phyloP scores from a whole-genome alignment of 2,888 invertebrate genomes.

The Meiosimyza decipiens region DNA sequence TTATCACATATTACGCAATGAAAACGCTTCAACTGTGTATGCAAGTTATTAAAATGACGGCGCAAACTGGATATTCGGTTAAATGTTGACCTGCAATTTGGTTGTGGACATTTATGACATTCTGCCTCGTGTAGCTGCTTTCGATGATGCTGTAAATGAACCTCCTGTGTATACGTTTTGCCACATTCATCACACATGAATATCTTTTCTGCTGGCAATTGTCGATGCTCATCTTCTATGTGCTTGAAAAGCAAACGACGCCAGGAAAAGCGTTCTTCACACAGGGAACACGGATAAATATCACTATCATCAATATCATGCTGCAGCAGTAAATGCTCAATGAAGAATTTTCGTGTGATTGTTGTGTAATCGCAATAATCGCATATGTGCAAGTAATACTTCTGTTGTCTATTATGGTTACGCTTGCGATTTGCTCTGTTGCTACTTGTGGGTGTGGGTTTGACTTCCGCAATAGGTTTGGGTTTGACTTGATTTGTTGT shows the following conservation, averaged over 20 bases:
- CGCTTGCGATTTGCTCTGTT: too few relatives aligned
- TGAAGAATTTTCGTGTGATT: constrained; percentile 29
- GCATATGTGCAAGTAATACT: constrained; percentile 12
- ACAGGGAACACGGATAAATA: constrained; percentile 35
- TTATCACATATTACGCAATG: constrained; percentile 37
- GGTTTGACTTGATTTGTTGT: too few relatives aligned
- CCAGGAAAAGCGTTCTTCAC: constrained; percentile 37
- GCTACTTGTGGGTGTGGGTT: too few relatives aligned
- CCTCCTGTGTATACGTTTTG: constrained; percentile 30
- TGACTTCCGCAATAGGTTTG: too few relatives aligned
- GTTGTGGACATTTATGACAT: constrained; percentile 38
- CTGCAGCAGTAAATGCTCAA: constrained; percentile 29
- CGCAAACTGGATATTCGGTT: constrained; percentile 38
- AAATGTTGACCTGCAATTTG: constrained; percentile 36
- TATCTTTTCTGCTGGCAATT: constrained; percentile 35
- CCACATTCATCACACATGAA: constrained; percentile 39
- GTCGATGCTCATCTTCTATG: constrained; percentile 35
- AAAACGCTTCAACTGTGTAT: constrained; percentile 31
- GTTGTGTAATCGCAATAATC: constrained; percentile 36
- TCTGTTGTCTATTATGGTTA: too few relatives aligned
- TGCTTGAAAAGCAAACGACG: constrained; percentile 38
- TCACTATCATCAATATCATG: constrained; percentile 38
- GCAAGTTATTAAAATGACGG: constrained; percentile 34
- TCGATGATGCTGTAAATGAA: constrained; percentile 32
- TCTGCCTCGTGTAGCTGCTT: constrained; percentile 36